Percentiles rank a stretch among this genome's conserved stretches.
Evolutionary conservation across 2,797 vertebrate genomes (phyloP).

Genomic region (Schizothorax lantsangensis): DNA sequence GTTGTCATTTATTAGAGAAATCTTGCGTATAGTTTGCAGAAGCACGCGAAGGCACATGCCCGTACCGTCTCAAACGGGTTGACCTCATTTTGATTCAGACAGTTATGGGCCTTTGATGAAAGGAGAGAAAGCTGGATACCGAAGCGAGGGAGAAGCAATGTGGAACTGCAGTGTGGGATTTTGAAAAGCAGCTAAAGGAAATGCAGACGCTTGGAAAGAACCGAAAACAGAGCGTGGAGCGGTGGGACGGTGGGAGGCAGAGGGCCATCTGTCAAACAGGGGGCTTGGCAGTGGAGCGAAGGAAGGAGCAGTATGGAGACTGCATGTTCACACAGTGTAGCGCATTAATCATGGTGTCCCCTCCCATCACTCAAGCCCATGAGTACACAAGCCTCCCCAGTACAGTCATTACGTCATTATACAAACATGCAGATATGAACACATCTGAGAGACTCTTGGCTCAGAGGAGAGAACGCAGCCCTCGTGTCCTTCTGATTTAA

Average conservation of each 20-base stretch:
- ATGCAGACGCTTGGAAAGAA: constrained; percentile 23
- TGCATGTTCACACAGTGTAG: constrained; percentile 74
- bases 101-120: constrained; percentile 28
- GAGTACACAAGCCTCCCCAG: constrained; percentile 37
- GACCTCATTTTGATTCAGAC: constrained; percentile 51
- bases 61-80: constrained; percentile 33
- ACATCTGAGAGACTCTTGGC: constrained; percentile 33
- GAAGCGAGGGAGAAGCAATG: constrained; percentile 29
- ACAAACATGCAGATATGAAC: constrained; percentile 49
- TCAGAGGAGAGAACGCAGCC: not conserved
- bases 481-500: not conserved
- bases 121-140: constrained; percentile 32
- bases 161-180: constrained; percentile 31
- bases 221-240: constrained; percentile 10
- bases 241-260: constrained; percentile 74
- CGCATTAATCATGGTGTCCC: constrained; percentile 72
- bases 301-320: constrained; percentile 48
- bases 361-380: constrained; percentile 41
- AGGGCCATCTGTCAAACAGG: constrained; percentile 77
- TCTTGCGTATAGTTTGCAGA: constrained; percentile 6
- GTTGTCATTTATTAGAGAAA: constrained; percentile 36
- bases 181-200: constrained; percentile 27
- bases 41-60: not conserved
- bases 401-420: constrained; percentile 46
- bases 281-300: constrained; percentile 40